Evolutionary conservation across 1,140 invertebrate genomes (phyloP), one percentile per base, ranked within the genome.

Genomic region (Trichonephila clavata): DNA sequence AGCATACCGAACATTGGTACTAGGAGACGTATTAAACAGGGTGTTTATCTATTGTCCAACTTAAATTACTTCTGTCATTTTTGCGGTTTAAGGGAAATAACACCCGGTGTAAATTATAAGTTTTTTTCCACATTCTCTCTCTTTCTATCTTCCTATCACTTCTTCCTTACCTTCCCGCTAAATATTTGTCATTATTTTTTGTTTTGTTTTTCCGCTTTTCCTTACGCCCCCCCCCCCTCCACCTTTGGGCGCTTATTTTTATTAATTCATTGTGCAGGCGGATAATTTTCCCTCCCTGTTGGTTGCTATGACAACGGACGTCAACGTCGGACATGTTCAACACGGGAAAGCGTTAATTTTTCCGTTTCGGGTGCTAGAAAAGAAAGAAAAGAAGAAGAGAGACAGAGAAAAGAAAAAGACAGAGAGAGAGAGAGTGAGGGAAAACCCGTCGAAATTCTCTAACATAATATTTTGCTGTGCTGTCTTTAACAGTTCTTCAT

Each of bases 21-120:
- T 57, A 65, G 83, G 60, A 18, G 20, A 50, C 3, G 68, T 63
- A 88, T 93, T 88, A 88, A 84, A 71, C 63, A 50, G 91, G 83
- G 60, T 93, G 92, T 93, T 93, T 93, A 93, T 88, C 92, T 93
- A 93, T 93, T 93, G 92, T 93, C 83, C 92, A 93, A 93, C 86
- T 93, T 93, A 93, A 93, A 93, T 93, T 93, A 93, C 92, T 86
- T 88, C 92, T 93, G 92, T 93, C 92, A 93, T 87, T 93, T 93
- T 93, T 61, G 84, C 92, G 92, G 92, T 92, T 92, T 92, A 59
- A 65, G 61, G 90, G 83, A 77, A 92, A 92, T 92, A 92, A 92
- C 90, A 92, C 90, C 71, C 81, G 57, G 80, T 59, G 80, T 84
- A 92, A 92, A 92, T 92, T 92, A 90, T 80, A 60, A 81, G n/a